Base-by-base conservation (phyloP, 2,113 vertebrate genomes). In the Actenoides hombroni region DNA sequence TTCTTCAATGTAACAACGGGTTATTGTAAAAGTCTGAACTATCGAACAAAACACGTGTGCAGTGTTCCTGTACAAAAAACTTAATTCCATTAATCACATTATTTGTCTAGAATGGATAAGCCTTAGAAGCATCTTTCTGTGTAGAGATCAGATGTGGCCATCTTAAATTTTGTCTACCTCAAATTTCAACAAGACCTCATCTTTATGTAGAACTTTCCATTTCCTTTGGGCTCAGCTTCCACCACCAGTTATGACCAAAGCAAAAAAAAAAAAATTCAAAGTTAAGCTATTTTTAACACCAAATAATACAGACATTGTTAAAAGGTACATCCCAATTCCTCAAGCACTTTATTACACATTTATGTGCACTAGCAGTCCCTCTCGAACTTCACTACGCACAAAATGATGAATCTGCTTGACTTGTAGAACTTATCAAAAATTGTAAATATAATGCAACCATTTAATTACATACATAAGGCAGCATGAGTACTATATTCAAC, bases 341-440 rank as follows among this genome's bases (percentile, higher is more conserved):
- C 19, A 74, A 49, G 29, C 20, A 61, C 13, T 59, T 85, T 13
- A 71, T 54, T 51, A 73, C 39, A 59, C 8, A 31, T 57, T 77
- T 84, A 73, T 5, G 18, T 46, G 10, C 14, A 35, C 16, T 40
- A 18, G 3, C 11, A 65, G 23, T 65, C 35, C 71, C 71, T 57
- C 63, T 65, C 46, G 33, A 83, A 42, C 5, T 21, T 67, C 40
- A 28, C 26, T 54, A 37, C 0, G 0, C 13, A 53, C 14, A 24
- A 90, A 76, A 46, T 35, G 4, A 49, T 56, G 5, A 18, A 33
- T 68, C 24, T 67, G 16, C 21, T 84, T 6, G 0, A 57, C 24
- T 56, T 20, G 13, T 5, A 70, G 17, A 5, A 92, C 80, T 24
- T 29, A 35, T 28, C 44, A 83, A 65, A 68, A 70, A 26, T 11